Conservation (phyloP, 2,797 vertebrate genomes). For the Scomberomorus guttatus region DNA sequence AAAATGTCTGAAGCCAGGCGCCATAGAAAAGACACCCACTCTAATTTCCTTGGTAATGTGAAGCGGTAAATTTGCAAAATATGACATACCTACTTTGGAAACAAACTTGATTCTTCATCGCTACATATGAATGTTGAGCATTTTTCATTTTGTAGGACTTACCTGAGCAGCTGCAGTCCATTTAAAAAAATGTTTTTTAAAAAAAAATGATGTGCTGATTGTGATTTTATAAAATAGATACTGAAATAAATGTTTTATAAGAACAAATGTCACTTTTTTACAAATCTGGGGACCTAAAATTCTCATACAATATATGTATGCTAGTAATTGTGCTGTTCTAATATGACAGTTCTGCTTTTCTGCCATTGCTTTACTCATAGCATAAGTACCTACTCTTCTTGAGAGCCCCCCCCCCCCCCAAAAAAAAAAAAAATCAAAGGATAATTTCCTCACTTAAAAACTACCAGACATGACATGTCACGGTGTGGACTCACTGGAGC, state of each 20-base stretch:
- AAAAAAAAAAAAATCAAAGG: constrained; percentile 23
- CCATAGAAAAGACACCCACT: constrained; percentile 28
- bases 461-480: constrained; percentile 8
- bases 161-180: background rate
- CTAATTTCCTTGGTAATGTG: constrained; percentile 38
- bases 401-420: background rate
- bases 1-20: background rate
- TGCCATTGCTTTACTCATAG: background rate
- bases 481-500: constrained; percentile 57
- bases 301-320: no score
- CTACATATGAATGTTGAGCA: background rate
- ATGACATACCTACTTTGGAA: constrained; percentile 32
- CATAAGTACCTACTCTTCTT: constrained; percentile 7
- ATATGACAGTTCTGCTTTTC: background rate
- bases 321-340: background rate
- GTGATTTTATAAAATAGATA: background rate
- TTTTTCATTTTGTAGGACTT: background rate
- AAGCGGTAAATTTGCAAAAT: constrained; percentile 30
- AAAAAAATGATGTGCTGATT: background rate
- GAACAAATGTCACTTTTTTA: background rate
- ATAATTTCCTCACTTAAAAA: constrained; percentile 51
- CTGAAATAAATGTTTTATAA: background rate
- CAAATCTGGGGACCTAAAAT: background rate
- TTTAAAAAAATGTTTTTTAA: background rate
- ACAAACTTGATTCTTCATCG: constrained; percentile 18